Conservation (phyloP, 2,888 invertebrate genomes). For the Oligia strigilis region DNA sequence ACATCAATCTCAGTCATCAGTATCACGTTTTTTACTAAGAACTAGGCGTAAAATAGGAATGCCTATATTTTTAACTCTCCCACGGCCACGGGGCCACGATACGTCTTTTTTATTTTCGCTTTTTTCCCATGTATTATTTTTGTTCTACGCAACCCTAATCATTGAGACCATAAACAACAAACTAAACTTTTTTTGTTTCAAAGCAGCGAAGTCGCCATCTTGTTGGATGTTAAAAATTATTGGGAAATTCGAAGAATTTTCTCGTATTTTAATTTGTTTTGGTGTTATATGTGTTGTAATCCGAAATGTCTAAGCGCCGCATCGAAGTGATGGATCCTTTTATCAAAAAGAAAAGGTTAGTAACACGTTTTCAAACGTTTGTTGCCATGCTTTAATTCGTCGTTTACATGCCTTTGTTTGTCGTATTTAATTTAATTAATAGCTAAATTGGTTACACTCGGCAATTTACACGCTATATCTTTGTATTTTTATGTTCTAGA, state of each 20-base stretch:
- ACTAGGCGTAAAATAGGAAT: neutral
- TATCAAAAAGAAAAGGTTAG: slow-evolving; percentile 93
- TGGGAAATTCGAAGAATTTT: slow-evolving; percentile 71
- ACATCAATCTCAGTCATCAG: neutral
- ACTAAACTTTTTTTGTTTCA: slow-evolving; percentile 55
- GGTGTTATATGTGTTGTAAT: slow-evolving; percentile 76
- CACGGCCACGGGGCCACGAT: neutral
- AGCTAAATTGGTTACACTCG: neutral
- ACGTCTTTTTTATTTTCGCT: neutral
- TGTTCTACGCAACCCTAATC: slow-evolving; percentile 20
- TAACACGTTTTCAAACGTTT: slow-evolving; percentile 63
- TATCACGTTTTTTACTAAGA: neutral
- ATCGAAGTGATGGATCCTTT: slow-evolving; percentile 97
- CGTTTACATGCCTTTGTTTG: slow-evolving; percentile 67
- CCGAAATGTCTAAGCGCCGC: slow-evolving; percentile 94
- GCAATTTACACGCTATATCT: neutral
- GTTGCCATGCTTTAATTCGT: slow-evolving; percentile 74
- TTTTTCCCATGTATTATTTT: neutral
- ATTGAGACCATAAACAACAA: slow-evolving; percentile 51
- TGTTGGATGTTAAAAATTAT: slow-evolving; percentile 79
- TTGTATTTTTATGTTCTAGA: neutral
- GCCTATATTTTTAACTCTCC: neutral
- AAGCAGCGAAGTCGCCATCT: slow-evolving; percentile 81
- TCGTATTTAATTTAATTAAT: slow-evolving; percentile 47
- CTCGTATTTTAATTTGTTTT: slow-evolving; percentile 65